Conservation (phyloP, 2,113 vertebrate genomes). For the Serinus canaria region DNA sequence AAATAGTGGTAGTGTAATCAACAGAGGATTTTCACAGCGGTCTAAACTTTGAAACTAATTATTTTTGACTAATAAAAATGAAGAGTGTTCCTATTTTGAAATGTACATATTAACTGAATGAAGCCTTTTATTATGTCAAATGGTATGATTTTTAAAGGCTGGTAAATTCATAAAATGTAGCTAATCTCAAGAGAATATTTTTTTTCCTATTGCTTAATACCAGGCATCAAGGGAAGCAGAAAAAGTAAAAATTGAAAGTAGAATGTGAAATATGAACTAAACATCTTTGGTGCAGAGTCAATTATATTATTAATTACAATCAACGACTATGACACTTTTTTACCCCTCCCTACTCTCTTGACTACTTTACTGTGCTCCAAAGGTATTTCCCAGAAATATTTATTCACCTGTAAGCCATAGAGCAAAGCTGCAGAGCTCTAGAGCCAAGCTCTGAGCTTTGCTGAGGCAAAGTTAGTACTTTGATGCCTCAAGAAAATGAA, state of each 20-base stretch:
- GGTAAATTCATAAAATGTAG: background rate
- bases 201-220: background rate
- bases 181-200: background rate
- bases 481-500: background rate
- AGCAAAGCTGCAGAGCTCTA: background rate
- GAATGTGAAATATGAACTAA: background rate
- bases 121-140: background rate
- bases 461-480: background rate
- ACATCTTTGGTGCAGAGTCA: background rate
- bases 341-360: background rate
- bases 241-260: background rate
- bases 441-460: background rate
- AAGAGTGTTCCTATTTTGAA: background rate
- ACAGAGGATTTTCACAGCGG: background rate
- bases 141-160: background rate
- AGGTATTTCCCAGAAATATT: background rate
- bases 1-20: background rate
- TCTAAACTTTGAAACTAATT: slow-evolving; percentile 11
- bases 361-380: background rate
- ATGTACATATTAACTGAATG: background rate
- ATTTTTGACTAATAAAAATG: slow-evolving; percentile 6
- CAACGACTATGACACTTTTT: background rate
- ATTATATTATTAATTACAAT: background rate
- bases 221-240: background rate
- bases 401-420: background rate